These are phyloP conservation scores for Acleris emargana DNA, from an alignment of 2,888 invertebrate species.

Conservation along the genomic window DNA sequence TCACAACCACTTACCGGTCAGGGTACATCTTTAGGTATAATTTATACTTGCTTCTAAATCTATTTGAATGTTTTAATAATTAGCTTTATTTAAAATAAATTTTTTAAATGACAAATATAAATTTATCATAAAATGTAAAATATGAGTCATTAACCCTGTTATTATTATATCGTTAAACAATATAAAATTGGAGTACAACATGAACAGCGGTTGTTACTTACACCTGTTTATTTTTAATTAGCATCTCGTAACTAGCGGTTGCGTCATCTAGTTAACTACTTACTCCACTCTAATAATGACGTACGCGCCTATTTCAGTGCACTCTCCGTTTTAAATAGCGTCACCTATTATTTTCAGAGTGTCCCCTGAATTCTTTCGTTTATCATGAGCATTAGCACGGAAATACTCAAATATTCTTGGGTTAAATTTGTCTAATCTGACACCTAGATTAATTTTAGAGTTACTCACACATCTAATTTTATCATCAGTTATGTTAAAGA, in stretches of 20 bases:
- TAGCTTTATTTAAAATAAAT: no score
- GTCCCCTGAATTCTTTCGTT: conserved; percentile 64
- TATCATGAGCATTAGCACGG: conserved; percentile 49
- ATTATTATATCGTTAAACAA: no score
- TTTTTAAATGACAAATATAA: no score
- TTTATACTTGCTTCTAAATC: no score
- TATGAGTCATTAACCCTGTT: no score
- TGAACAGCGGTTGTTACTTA: not conserved
- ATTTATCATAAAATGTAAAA: no score
- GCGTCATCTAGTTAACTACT: conserved; percentile 56
- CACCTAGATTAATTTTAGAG: not conserved
- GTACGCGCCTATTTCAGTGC: conserved; percentile 69
- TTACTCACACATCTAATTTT: not conserved
- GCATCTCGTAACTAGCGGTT: conserved; percentile 27
- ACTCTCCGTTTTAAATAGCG: conserved; percentile 65
- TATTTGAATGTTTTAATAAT: no score
- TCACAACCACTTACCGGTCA: no score
- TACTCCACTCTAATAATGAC: conserved; percentile 61
- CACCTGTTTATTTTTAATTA: conserved; percentile 13
- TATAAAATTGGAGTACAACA: not conserved
- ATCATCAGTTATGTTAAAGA: not conserved
- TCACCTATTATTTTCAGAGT: conserved; percentile 72
- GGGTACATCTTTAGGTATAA: no score
- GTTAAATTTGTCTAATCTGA: conserved; percentile 16
- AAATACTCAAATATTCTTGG: conserved; percentile 41